Evolutionary conservation across 2,797 vertebrate genomes (phyloP), one percentile per base, ranked within the genome.

Genomic region (Oryzias sinensis): DNA sequence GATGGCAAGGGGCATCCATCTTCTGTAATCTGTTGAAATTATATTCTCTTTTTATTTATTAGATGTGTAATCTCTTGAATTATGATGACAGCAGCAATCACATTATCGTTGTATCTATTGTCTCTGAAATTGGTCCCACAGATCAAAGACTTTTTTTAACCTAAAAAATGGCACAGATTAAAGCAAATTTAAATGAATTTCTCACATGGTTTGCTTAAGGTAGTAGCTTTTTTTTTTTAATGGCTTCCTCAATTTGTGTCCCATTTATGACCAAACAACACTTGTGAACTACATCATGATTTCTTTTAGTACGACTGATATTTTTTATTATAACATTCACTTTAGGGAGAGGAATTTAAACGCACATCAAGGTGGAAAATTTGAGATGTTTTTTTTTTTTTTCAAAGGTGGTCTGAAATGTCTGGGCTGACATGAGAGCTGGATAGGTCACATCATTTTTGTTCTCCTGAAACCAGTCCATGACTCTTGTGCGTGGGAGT

Each of bases 51-150:
- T 74, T 81, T 80, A 62, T 73, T 71, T 78, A 88, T 87, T 88
- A 87, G 76, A 87, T 73, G 56, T 85, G 81, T 88, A 89, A 88
- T 89, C 86, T 86, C 83, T 88, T 77, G 74, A 87, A 87, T 86
- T 74, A 62, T 63, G 82, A 83, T 80, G 83, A 87, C 78, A 80
- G 68, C 84, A 80, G 87, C 88, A 90, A 89, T 90, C 85, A 89
- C 82, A 87, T 90, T 87, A 88, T 75, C 48, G 76, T 65, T 77
- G 54, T 82, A 81, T 82, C 75, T 84, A 66, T 69, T 56, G 70
- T 68, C 48, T 77, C 72, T 70, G 62, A 77, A 82, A 84, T 72
- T 69, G 68, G 70, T 80, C 72, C 64, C 69, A 59, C 63, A 74
- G 80, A 87, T 88, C 82, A 86, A 83, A 89, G 68, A 53, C 33